These are phyloP conservation scores for Stomorhina lunata DNA, from an alignment of 2,888 invertebrate genomes.

Conservation along the genomic window DNA sequence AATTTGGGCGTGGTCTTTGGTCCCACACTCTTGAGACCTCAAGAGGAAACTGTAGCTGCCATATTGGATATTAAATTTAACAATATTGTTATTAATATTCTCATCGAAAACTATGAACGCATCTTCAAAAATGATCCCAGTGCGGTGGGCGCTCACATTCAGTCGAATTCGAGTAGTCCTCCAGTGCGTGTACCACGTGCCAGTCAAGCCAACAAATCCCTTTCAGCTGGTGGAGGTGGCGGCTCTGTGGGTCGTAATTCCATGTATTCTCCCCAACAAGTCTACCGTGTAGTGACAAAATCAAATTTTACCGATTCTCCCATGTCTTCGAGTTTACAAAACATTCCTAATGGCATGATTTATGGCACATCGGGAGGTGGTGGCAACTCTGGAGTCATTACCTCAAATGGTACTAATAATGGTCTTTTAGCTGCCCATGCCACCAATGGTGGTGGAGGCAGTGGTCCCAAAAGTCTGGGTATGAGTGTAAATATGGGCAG, in stretches of 20 bases:
- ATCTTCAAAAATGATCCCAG: constrained; percentile 82
- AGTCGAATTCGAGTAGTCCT: constrained; percentile 74
- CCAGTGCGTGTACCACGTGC: constrained; percentile 77
- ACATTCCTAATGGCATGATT: constrained; percentile 79
- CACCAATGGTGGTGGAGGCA: constrained; percentile 70
- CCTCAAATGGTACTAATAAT: constrained; percentile 68
- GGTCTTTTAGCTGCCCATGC: constrained; percentile 66
- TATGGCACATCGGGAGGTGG: constrained; percentile 71
- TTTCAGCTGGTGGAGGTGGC: constrained; percentile 58
- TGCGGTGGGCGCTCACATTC: constrained; percentile 67
- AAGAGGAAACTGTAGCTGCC: constrained; percentile 98
- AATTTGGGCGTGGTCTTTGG: constrained; percentile 99
- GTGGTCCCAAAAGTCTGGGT: constrained; percentile 68
- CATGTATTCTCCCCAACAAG: constrained; percentile 78
- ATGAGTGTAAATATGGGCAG: constrained; percentile 73
- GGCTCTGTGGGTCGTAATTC: constrained; percentile 72
- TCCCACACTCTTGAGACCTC: constrained; percentile 95
- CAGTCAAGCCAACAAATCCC: constrained; percentile 71
- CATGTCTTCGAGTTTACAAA: constrained; percentile 80
- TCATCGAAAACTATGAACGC: constrained; percentile 92
- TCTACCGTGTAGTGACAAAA: constrained; percentile 78
- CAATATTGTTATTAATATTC: constrained; percentile 98
- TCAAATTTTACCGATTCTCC: constrained; percentile 79
- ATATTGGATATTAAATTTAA: constrained; percentile 99
- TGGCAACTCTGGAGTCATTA: constrained; percentile 67